Evolutionary conservation across 2,888 invertebrate species (phyloP).

Genomic region (Stenolophus ochropezus): DNA sequence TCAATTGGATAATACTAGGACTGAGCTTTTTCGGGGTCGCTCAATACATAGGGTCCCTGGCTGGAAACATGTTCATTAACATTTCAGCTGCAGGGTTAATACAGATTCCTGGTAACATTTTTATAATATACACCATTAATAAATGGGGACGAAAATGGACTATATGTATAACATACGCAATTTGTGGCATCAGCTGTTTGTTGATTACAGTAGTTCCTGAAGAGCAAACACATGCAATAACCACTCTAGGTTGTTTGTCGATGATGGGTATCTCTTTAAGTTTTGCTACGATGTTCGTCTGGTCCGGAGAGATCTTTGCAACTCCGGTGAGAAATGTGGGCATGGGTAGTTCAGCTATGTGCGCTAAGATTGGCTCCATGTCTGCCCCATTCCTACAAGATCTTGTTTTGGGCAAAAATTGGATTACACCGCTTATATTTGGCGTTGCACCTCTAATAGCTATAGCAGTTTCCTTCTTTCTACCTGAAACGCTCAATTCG

Average conservation of each 20-base stretch:
- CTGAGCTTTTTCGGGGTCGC: slow-evolving; percentile 93
- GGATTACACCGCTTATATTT: slow-evolving; percentile 85
- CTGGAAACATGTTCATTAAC: slow-evolving; percentile 88
- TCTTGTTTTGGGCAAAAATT: slow-evolving; percentile 76
- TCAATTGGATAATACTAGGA: slow-evolving; percentile 79
- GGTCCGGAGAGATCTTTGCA: slow-evolving; percentile 91
- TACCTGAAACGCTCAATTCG: slow-evolving; percentile 87
- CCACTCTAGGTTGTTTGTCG: slow-evolving; percentile 80
- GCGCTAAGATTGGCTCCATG: slow-evolving; percentile 91
- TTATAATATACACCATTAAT: slow-evolving; percentile 73
- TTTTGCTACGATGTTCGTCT: slow-evolving; percentile 91
- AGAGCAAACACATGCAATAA: slow-evolving; percentile 75
- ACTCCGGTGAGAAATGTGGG: slow-evolving; percentile 92
- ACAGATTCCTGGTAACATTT: slow-evolving; percentile 77
- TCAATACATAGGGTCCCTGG: slow-evolving; percentile 87
- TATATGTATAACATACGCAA: slow-evolving; percentile 78
- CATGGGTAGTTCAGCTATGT: slow-evolving; percentile 89
- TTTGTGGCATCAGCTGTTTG: slow-evolving; percentile 78
- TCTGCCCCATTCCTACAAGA: slow-evolving; percentile 81
- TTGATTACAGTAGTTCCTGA: slow-evolving; percentile 78
- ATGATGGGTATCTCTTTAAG: slow-evolving; percentile 86
- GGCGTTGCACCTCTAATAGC: slow-evolving; percentile 82
- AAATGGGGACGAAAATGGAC: slow-evolving; percentile 81
- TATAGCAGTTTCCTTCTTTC: slow-evolving; percentile 77
- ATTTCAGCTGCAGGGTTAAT: slow-evolving; percentile 87